Evolutionary conservation across 1,140 invertebrate species (phyloP), one percentile per base, ranked within the genome.

Genomic region (Leptonema lineaticorne): DNA sequence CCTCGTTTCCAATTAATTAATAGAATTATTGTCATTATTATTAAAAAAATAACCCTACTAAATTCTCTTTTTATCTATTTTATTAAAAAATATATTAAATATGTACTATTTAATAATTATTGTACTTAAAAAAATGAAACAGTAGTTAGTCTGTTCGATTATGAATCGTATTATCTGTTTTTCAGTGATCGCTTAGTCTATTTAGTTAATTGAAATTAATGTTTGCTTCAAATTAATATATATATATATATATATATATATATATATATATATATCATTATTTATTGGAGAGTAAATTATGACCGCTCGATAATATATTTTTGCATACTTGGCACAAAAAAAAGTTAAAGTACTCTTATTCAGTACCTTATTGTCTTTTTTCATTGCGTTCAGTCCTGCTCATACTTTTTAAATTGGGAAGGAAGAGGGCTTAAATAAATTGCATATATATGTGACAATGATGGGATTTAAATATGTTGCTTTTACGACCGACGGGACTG

Each of bases 41-140:
- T 71, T 68, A 71, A 59, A 26, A 45, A 26, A 24, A 53, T 69
- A 67, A 58, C 64, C 67, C 53, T 69, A 37, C 37, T 67, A 67
- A 62, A 69, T 63, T 72, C 70, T 68, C 71, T 69, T 72, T 68
- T 67, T 67, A 67, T 72, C 70, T 72, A 59, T 71, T 53, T 71
- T 60, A 71, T 72, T 63, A 64, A 69, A 69, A 66, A 65, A 69
- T 65, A 63, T 59, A 53, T 16, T 48, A 4, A 48, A n/a, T n/a
- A n/a, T n/a, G n/a, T n/a, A n/a, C n/a, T 69, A 72, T 26, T 45
- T 26, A 28, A 30, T 59, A 69, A 68, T 63, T 69, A 72, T 69
- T 68, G 71, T 72, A 72, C 67, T 72, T 72, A 72, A 72, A 72
- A 67, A 72, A 67, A 69, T n/a, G n/a, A n/a, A n/a, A n/a, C n/a